Evolutionary conservation across 2,113 vertebrate species (phyloP).

Genomic region (Pristiophorus japonicus): DNA sequence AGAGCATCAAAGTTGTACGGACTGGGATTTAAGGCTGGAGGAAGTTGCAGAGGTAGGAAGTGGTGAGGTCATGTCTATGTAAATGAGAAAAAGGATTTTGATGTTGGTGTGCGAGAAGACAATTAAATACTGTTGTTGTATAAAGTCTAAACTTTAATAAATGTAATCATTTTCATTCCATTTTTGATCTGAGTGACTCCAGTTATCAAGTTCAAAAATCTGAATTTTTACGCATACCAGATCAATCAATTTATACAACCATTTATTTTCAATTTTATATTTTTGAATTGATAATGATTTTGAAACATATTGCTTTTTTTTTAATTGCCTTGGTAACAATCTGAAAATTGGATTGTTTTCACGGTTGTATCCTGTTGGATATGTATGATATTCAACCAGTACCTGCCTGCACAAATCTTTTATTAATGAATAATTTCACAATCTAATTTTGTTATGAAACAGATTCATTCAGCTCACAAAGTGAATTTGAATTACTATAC

Average conservation of each 20-base stretch:
- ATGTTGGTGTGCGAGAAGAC: neutral
- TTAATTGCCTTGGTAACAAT: neutral
- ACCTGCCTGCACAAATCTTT: neutral
- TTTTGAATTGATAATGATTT: neutral
- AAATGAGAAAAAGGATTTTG: neutral
- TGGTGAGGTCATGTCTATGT: neutral
- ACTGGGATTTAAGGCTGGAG: neutral
- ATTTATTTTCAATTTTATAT: neutral
- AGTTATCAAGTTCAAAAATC: neutral
- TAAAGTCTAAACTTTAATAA: neutral
- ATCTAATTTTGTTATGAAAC: neutral
- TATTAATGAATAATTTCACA: neutral
- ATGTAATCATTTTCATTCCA: neutral
- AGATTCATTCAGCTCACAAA: neutral
- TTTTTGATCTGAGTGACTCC: neutral
- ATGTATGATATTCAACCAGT: neutral
- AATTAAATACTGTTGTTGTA: neutral
- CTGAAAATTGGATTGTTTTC: neutral
- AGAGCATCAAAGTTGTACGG: neutral
- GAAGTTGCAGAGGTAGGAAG: neutral
- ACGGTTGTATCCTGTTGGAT: neutral
- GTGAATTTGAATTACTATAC: neutral
- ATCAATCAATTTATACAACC: too few relatives aligned
- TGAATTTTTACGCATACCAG: neutral
- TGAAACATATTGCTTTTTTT: neutral